phyloP scores from a whole-genome alignment of 2,113 vertebrate species.

The Pituophis catenifer region DNA sequence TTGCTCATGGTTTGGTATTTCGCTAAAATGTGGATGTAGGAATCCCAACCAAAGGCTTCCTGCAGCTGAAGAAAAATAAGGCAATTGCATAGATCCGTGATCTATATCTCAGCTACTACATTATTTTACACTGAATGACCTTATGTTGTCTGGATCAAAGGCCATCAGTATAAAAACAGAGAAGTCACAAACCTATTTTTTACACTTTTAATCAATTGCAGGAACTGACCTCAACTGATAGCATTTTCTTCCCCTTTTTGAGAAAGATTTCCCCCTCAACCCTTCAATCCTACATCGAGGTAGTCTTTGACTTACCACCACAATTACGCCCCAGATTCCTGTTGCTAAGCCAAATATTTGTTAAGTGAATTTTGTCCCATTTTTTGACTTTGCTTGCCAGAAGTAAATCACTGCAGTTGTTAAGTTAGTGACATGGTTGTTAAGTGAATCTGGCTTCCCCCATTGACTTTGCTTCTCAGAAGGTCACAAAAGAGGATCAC shows the following conservation, averaged over 20 bases:
- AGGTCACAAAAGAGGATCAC: not conserved
- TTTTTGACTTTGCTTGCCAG: no score
- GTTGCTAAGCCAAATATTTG: fast-evolving
- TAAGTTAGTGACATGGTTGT: not conserved
- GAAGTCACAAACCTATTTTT: no score
- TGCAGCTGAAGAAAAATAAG: constrained; percentile 64
- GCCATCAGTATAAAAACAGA: not conserved
- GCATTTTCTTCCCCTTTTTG: not conserved
- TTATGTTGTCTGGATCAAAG: not conserved
- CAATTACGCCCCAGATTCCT: no score
- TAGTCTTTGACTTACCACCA: no score
- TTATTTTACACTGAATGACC: not conserved
- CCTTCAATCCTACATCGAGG: not conserved
- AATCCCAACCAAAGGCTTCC: constrained; percentile 79
- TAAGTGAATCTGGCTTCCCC: not conserved
- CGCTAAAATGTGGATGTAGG: constrained; percentile 73
- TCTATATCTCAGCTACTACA: not conserved
- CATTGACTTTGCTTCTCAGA: not conserved
- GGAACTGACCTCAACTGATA: no score
- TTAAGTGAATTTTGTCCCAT: no score
- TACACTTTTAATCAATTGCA: no score
- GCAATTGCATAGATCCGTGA: not conserved
- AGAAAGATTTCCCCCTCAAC: not conserved
- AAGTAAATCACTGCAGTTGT: no score
- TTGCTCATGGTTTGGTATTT: constrained; percentile 67